Evolutionary conservation across 2,797 vertebrate species (phyloP).

Genomic region (Sebastes matsubarae): DNA sequence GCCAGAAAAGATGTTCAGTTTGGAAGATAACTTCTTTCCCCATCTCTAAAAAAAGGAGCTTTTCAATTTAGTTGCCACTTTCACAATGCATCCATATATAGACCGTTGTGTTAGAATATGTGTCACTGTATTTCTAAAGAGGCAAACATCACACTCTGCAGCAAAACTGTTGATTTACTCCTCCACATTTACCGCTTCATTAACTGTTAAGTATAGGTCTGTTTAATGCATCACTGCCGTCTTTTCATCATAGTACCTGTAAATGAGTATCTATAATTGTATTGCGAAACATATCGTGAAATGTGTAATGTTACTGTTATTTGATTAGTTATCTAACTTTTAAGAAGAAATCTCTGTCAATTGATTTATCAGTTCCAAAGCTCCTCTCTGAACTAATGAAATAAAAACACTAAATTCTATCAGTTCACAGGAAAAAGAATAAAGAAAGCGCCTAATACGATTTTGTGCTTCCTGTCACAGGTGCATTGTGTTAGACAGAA

Average conservation of each 20-base stretch:
- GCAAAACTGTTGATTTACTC: neutral
- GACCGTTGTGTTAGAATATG: neutral
- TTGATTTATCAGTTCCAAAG: neutral
- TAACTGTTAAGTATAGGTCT: neutral
- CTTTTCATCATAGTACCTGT: neutral
- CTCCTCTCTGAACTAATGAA: neutral
- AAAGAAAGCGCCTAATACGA: neutral
- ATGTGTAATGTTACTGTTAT: neutral
- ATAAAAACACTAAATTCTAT: neutral
- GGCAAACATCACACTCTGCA: neutral
- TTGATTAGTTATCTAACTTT: neutral
- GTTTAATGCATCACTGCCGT: neutral
- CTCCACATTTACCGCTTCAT: neutral
- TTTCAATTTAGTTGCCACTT: neutral
- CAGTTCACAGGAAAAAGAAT: neutral
- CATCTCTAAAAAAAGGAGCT: neutral
- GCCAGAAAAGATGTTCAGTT: neutral
- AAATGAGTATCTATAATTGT: neutral
- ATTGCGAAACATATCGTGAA: neutral
- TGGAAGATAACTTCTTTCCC: neutral
- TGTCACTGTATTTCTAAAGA: neutral
- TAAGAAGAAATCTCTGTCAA: neutral
- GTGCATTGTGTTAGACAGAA: neutral
- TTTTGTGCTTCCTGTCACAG: neutral
- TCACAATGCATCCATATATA: neutral